Conservation (phyloP, 1,140 invertebrate species). For the Ceratitis capitata region DNA sequence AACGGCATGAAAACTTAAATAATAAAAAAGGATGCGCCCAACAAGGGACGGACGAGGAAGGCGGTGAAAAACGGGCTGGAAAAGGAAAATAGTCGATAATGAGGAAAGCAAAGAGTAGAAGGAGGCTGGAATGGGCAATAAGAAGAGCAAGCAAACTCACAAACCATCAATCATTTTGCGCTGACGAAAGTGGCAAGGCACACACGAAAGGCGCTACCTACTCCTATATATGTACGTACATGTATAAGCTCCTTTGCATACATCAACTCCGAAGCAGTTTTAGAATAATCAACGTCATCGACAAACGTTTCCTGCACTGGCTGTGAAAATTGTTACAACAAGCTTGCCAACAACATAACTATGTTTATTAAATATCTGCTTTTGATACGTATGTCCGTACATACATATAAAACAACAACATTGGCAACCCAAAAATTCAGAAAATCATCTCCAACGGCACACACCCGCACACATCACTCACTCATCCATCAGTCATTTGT, state of each 20-base stretch:
- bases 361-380: slow-evolving; percentile 21
- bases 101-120: background rate
- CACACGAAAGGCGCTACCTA: background rate
- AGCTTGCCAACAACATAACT: slow-evolving; percentile 1
- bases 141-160: background rate
- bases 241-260: background rate
- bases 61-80: background rate
- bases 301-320: slow-evolving; percentile 14
- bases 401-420: background rate
- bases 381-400: no score
- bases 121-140: background rate
- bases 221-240: background rate
- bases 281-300: slow-evolving; percentile 45
- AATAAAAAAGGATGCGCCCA: slow-evolving; percentile 19
- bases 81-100: background rate
- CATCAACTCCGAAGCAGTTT: slow-evolving; percentile 38
- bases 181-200: slow-evolving; percentile 25
- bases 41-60: slow-evolving; percentile 3
- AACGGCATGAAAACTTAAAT: background rate
- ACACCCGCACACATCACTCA: background rate
- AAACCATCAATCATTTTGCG: slow-evolving; percentile 44
- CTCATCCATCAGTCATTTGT: background rate
- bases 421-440: background rate
- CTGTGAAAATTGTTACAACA: background rate
- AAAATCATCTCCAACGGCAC: background rate